These are phyloP conservation scores for Mandrillus leucophaeus DNA, from an alignment of 2,113 vertebrate genomes.

Conservation along the genomic window DNA sequence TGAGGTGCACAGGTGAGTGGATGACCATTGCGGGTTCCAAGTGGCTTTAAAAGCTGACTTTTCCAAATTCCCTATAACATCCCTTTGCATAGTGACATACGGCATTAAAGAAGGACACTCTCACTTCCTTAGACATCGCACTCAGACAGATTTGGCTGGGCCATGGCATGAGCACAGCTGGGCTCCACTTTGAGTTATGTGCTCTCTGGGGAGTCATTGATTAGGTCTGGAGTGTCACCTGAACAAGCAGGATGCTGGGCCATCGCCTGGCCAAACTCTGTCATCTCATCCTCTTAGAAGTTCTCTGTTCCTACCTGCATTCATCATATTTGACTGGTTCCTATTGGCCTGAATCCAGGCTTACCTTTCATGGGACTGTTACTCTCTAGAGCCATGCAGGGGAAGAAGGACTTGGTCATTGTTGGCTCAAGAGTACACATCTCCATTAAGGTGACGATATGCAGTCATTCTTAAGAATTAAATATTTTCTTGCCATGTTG, in stretches of 20 bases:
- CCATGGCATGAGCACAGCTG: rapidly evolving
- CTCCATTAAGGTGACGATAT: not conserved
- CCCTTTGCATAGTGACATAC: not conserved
- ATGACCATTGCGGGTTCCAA: rapidly evolving
- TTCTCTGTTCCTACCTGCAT: not conserved
- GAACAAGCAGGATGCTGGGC: not conserved
- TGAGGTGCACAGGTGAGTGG: constrained; percentile 91
- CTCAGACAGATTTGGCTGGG: not conserved
- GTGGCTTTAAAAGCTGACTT: not conserved
- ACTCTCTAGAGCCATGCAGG: not conserved
- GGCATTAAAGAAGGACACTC: not conserved
- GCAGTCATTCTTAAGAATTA: not conserved
- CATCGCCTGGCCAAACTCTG: not conserved
- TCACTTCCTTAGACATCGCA: not conserved
- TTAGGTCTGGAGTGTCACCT: not conserved
- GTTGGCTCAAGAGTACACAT: not conserved
- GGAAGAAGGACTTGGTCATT: not conserved
- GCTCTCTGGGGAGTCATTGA: not conserved
- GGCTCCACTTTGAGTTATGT: not conserved
- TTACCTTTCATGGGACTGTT: not conserved
- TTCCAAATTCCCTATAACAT: not conserved
- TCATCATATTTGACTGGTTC: not conserved
- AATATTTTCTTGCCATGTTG: not conserved
- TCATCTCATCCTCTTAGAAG: not conserved
- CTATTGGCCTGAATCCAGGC: not conserved